Evolutionary conservation across 2,797 vertebrate species (phyloP), one percentile per base, ranked within the genome.

Genomic region (Simalia tracyae): DNA sequence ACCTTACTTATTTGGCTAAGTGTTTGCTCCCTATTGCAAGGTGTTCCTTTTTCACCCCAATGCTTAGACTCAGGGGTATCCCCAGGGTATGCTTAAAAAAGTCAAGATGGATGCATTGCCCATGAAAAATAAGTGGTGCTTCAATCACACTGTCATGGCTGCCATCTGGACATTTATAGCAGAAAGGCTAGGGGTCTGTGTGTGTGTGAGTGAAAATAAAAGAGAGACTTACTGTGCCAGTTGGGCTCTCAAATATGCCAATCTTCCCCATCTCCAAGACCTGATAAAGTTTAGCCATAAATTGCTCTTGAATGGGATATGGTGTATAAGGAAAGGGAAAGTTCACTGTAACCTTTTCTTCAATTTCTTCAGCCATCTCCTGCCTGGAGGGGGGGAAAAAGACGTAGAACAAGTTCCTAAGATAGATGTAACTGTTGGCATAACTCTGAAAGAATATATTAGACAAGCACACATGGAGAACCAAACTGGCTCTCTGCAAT

Each of bases 191-290:
- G 17, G 60, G 8, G 50, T 54, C 5, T 54, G 50, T 54, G 50
- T 22, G 26, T 2, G 1, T 68, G 22, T 87, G 36, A 36, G 31
- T 87, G 46, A 60, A 85, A 91, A 81, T 7, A 5, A 57, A 88
- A 85, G 54, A 60, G 24, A 63, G 11, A 85, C 98, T 97, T 95
- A 99, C 99, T 96, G 99, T 99, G 96, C 99, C 99, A 17, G 99
- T 99, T 63, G 99, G 99, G 95, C 99, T 99, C 97, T 99, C 99
- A 97, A 99, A 99, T 97, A 99, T 99, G 50, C 99, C 99, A 81
- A 99, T 98, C 96, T 98, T 98, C 36, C 99, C 98, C 50, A 97
- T 97, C 66, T 99, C 98, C 85, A 99, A 96, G n/a, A 98, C 97
- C 8, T 60, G 84, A 95, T 99, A 99, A 57, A 99, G 97, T 11